A percentile compares a stretch with the other conserved stretches of the same genome.
Conservation (phyloP, 2,113 vertebrate species). For the Oreocharis arfaki region DNA sequence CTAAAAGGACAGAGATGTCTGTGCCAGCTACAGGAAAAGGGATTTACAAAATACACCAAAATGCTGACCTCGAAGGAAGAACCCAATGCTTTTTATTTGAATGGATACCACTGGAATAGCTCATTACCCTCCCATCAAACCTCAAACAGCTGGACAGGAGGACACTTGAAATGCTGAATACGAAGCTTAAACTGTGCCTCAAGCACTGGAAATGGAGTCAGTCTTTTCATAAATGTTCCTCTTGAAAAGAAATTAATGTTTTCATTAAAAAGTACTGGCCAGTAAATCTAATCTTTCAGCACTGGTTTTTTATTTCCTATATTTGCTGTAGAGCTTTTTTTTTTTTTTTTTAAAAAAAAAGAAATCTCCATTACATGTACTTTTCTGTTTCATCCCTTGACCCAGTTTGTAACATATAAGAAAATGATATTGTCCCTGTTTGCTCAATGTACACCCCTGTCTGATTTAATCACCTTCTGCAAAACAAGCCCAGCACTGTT, state of each 20-base stretch:
- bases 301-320: not conserved
- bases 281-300: not conserved
- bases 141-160: not conserved
- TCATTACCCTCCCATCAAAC: not conserved
- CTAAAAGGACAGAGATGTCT: not conserved
- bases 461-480: constrained; percentile 30
- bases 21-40: not conserved
- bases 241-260: not conserved
- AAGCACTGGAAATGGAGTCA: not conserved
- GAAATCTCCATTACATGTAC: not conserved
- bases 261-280: not conserved
- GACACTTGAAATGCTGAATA: not conserved
- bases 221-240: not conserved
- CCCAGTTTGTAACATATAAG: not conserved
- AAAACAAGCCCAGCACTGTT: not conserved
- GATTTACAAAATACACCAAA: not conserved
- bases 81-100: not conserved
- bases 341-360: not conserved
- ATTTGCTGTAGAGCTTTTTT: not conserved
- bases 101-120: not conserved
- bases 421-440: not conserved
- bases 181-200: not conserved
- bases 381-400: not conserved
- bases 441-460: not conserved
- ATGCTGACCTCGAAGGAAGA: not conserved